These are phyloP conservation scores for Acleris holmiana DNA, from an alignment of 2,888 invertebrate species.

Conservation along the genomic window DNA sequence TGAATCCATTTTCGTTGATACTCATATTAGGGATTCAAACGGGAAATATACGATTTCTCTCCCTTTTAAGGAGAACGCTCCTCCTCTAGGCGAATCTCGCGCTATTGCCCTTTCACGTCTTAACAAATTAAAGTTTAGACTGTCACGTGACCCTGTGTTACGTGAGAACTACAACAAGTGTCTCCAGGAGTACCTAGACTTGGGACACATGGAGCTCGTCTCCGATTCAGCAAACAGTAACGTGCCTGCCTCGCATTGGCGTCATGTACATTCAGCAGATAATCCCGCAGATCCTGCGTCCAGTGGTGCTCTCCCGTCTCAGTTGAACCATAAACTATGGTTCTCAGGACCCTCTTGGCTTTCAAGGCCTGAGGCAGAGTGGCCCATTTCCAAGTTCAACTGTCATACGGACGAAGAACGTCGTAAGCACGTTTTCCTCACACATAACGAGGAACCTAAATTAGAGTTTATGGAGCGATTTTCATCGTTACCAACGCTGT, in stretches of 20 bases:
- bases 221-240: no score
- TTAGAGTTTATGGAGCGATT: neutral
- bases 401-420: neutral
- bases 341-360: no score
- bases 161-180: no score
- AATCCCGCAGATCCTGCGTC: no score
- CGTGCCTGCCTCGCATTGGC: no score
- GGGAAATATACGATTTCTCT: neutral
- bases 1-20: neutral
- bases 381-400: neutral
- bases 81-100: no score
- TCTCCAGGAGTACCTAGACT: no score
- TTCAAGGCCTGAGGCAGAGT: no score
- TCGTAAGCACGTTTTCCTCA: neutral
- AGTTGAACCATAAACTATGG: no score
- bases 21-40: neutral
- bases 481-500: neutral
- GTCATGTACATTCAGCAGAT: no score
- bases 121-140: neutral
- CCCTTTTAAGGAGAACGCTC: slow-evolving; percentile 1
- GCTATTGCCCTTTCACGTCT: neutral
- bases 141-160: no score
- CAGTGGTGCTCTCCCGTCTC: no score
- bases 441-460: neutral
- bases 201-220: slow-evolving; percentile 1